These are phyloP conservation scores for Dasyurus viverrinus DNA, from an alignment of 2,113 vertebrate genomes.

Conservation along the genomic window DNA sequence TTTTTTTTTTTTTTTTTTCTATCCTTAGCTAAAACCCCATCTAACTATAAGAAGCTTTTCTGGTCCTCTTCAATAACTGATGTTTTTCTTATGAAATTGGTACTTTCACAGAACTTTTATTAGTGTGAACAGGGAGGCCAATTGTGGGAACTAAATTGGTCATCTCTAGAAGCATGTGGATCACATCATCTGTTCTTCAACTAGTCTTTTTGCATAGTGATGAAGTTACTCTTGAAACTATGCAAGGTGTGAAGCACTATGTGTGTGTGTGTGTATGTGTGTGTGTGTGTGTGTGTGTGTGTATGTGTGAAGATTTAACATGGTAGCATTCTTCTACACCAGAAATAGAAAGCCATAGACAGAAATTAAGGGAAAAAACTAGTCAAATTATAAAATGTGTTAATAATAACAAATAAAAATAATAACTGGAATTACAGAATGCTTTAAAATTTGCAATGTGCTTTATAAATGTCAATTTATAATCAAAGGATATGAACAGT, in stretches of 20 bases:
- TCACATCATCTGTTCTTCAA: neutral
- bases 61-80: neutral
- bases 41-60: neutral
- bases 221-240: neutral
- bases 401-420: neutral
- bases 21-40: neutral
- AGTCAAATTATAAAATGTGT: neutral
- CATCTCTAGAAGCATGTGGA: neutral
- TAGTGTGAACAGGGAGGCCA: neutral
- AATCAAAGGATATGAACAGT: too few relatives aligned
- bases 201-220: neutral
- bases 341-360: neutral
- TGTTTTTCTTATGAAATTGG: neutral
- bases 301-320: neutral
- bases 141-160: neutral
- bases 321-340: neutral
- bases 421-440: neutral
- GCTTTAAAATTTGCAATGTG: neutral
- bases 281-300: neutral
- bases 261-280: neutral
- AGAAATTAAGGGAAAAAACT: neutral
- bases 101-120: neutral
- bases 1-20: neutral
- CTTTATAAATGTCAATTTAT: neutral
- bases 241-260: neutral